Base-by-base conservation (phyloP, 1,140 invertebrate genomes). In the Pseudobourletiella spinata region DNA sequence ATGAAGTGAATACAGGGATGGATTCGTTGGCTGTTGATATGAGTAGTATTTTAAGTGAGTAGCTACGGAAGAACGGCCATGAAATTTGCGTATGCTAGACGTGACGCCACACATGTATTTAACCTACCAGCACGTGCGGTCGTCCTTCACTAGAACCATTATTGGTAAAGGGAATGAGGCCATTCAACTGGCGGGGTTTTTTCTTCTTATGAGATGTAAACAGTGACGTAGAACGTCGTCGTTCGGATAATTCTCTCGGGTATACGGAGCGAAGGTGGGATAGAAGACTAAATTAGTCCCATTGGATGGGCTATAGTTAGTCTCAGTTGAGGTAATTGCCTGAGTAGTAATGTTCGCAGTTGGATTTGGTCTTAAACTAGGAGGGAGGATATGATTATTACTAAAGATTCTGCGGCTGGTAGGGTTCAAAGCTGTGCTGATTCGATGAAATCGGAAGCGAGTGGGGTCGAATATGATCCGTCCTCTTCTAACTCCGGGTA, bases 231-330 rank as follows among this genome's bases (percentile, higher is more conserved):
- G 52, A 18, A 55, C 25, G 18, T 55, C 52, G 18, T 55, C 25
- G 39, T 55, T 55, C 20, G 52, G 52, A 18, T 55, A 55, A 11
- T 4, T 55, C 6, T 8, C 3, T 3, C 28, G 52, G 2, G 32
- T 35, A 24, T 32, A 55, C 4, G 52, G 25, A 15, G 30, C n/a
- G n/a, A 3, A 32, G n/a, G 16, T 35, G 2, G 26, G 11, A 8
- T 32, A 35, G 8, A 35, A 35, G 4, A 11, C 20, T 3, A 55
- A 11, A 55, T 55, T 55, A 3, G 52, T 55, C 3, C 39, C 2
- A 39, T 55, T 55, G 3, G 52, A 55, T 3, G 52, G 52, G 22
- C 52, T 55, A 24, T 18, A 55, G 39, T 55, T 35, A 2, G 52
- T n/a, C 18, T 55, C 52, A 3, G 52, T 55, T n/a, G 3, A 4